These are phyloP conservation scores for Pterois miles DNA, from an alignment of 2,797 vertebrate species.

Conservation along the genomic window DNA sequence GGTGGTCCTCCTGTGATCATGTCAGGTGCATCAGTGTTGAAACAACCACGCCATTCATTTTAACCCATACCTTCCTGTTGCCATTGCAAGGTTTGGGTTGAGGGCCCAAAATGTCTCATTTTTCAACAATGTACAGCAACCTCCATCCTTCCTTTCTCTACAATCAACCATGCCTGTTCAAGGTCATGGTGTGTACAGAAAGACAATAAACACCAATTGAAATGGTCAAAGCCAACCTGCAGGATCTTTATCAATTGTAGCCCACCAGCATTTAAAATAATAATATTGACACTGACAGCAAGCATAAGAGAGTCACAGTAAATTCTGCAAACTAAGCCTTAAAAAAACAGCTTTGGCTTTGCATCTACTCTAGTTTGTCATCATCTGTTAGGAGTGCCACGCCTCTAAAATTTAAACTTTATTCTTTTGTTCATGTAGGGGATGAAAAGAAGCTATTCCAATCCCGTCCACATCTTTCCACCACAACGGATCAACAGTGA, in stretches of 20 bases:
- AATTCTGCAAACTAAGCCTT: background rate
- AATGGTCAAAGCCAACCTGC: background rate
- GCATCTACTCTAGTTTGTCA: background rate
- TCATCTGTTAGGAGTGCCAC: background rate
- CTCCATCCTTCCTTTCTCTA: background rate
- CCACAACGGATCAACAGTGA: background rate
- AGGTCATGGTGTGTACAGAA: background rate
- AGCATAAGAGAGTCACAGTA: background rate
- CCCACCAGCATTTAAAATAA: background rate
- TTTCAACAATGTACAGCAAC: background rate
- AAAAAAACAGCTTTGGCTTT: background rate
- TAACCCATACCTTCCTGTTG: constrained; percentile 11
- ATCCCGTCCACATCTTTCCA: background rate
- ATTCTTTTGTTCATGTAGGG: background rate
- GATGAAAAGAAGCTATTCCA: background rate
- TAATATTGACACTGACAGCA: constrained; percentile 10
- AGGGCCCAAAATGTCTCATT: background rate
- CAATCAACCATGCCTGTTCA: background rate
- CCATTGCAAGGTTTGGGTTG: background rate
- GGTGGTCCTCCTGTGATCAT: constrained; percentile 20
- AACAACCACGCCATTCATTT: constrained; percentile 16
- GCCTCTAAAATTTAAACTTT: background rate
- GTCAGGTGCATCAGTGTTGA: constrained; percentile 30
- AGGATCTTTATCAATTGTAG: constrained; percentile 1
- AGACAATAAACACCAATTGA: background rate